These are phyloP conservation scores for Unio delphinus DNA, from an alignment of 2,888 invertebrate species.

Conservation along the genomic window DNA sequence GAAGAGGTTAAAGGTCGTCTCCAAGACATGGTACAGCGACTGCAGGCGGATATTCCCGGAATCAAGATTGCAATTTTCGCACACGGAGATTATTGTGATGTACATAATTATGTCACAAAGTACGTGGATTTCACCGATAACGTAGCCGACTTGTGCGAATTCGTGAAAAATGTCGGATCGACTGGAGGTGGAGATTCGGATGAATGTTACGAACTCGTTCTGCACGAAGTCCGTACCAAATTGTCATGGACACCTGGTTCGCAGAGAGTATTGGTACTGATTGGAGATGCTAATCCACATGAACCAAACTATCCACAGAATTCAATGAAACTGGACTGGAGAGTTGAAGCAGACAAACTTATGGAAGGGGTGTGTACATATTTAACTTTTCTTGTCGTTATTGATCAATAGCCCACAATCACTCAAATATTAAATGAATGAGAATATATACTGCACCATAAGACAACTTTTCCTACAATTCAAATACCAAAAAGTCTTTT, in stretches of 20 bases:
- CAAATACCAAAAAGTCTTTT: too few relatives aligned
- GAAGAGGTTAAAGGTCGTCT: constrained; percentile 49
- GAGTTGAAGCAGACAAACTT: constrained; percentile 15
- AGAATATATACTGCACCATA: too few relatives aligned
- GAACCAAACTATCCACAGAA: constrained; percentile 27
- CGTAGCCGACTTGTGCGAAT: constrained; percentile 42
- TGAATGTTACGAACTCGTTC: constrained; percentile 31
- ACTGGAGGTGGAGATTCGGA: constrained; percentile 47
- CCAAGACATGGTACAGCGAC: constrained; percentile 57
- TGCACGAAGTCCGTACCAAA: constrained; percentile 39
- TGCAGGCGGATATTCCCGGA: constrained; percentile 61
- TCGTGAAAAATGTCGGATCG: constrained; percentile 35
- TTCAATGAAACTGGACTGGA: constrained; percentile 44
- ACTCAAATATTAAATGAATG: too few relatives aligned
- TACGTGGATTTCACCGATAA: constrained; percentile 50
- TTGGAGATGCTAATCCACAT: constrained; percentile 46
- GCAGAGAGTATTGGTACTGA: constrained; percentile 46
- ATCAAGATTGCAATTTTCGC: constrained; percentile 64
- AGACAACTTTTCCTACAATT: too few relatives aligned
- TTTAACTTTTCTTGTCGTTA: neutral
- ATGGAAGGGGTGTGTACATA: constrained; percentile 6
- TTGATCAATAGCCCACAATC: neutral
- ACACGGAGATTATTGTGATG: constrained; percentile 67
- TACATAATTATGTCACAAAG: constrained; percentile 53
- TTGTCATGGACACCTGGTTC: constrained; percentile 48